Evolutionary conservation across 2,888 invertebrate genomes (phyloP), one percentile per base, ranked within the genome.

Genomic region (Entomobrya multifasciata): DNA sequence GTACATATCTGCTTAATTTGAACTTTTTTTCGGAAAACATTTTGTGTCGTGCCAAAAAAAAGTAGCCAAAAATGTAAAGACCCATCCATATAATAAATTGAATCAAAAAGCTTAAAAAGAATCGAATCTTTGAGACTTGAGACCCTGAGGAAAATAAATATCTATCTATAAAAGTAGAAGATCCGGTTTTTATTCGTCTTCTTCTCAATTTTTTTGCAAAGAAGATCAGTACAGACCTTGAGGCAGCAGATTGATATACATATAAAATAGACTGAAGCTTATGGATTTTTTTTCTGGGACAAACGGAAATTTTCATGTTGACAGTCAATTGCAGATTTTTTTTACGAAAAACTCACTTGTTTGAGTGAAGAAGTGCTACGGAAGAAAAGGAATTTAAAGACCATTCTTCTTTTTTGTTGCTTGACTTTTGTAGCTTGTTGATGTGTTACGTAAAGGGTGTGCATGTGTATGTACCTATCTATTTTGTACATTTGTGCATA

Each of bases 181-280:
- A 87, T 87, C 87, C 87, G 87, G 87, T 87, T 87, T 87, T 62
- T 74, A n/a, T n/a, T n/a, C n/a, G n/a, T n/a, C n/a, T n/a, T 79
- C 47, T 13, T 52, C 57, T 67, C 74, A 8, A 82, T 60, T 81
- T 72, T n/a, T 72, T 74, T 74, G 79, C 41, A 70, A 74, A 74
- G 25, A 57, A 41, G 74, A 82, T 83, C 67, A 78, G 47, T 55
- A 15, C n/a, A 67, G 27, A 84, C 52, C 83, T 65, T 41, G 13
- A 20, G 70, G 70, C 70, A 15, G 41, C 20, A 44, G 67, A 41
- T 55, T 8, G 55, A 17, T 1, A 67, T 22, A 13, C 22, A 25
- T 47, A 15, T 11, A 11, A 25, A 47, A 49, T 13, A 4, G 10
- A 49, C n/a, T 25, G 13, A 20, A 70, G 15, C 25, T 0, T 47